These are phyloP conservation scores for Heteromurus nitidus DNA, from an alignment of 2,888 invertebrate genomes.

Conservation along the genomic window DNA sequence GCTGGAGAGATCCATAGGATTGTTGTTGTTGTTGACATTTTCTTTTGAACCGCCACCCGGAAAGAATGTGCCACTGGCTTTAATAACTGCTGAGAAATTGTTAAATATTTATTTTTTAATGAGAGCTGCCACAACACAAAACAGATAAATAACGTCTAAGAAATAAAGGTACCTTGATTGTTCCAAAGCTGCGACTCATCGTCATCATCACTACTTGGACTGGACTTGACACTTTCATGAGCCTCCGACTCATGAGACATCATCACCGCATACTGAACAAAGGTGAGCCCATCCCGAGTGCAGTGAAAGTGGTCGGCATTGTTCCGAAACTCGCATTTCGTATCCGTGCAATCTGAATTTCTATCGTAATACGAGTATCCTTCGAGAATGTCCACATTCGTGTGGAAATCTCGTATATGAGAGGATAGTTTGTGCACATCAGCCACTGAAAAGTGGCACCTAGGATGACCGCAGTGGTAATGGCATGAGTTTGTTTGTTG, in stretches of 20 bases:
- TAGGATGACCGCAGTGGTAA: conserved; percentile 88
- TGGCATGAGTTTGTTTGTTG: conserved; percentile 81
- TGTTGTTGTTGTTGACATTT: conserved; percentile 68
- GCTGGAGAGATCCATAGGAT: conserved; percentile 72
- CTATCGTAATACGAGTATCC: conserved; percentile 90
- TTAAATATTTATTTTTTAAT: conserved; percentile 8
- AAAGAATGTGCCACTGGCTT: conserved; percentile 94
- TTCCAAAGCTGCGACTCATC: conserved; percentile 69
- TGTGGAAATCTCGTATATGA: conserved; percentile 91
- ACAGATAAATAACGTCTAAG: too few species aligned
- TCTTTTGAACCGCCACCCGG: conserved; percentile 81
- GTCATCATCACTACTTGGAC: conserved; percentile 74
- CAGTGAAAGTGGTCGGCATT: conserved; percentile 83
- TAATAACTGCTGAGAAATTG: conserved; percentile 83
- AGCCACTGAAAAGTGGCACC: conserved; percentile 87
- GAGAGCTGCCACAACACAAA: too few species aligned
- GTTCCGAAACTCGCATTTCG: conserved; percentile 77
- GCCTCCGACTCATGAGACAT: conserved; percentile 82
- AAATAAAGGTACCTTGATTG: conserved; percentile 70
- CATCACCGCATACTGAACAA: conserved; percentile 84
- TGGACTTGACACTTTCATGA: conserved; percentile 73
- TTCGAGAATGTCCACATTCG: conserved; percentile 86
- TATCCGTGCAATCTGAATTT: conserved; percentile 82
- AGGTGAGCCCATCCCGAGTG: conserved; percentile 82
- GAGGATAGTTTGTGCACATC: conserved; percentile 86